Percentiles rank a stretch among this genome's conserved stretches.
These are phyloP conservation scores for Heteromurus nitidus DNA, from an alignment of 2,888 invertebrate species.

Conservation along the genomic window DNA sequence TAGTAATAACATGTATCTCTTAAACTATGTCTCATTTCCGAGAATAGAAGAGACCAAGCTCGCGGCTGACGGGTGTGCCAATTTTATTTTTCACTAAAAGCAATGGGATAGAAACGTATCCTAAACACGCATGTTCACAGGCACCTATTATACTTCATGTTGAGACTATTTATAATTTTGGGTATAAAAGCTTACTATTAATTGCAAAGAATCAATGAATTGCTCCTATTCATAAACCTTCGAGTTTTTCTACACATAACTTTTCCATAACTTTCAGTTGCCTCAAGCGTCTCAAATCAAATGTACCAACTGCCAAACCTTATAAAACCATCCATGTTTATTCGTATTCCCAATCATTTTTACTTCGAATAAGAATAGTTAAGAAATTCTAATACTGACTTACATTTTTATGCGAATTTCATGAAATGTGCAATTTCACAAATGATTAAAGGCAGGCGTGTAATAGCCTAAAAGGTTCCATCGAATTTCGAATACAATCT, in stretches of 20 bases:
- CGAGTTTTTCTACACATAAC: background rate
- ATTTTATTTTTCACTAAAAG: background rate
- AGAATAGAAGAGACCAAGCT: background rate
- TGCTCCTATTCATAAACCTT: background rate
- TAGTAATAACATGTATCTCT: too few relatives aligned
- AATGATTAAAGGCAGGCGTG: too few relatives aligned
- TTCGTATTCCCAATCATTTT: background rate
- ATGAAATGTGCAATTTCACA: too few relatives aligned
- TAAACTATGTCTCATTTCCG: too few relatives aligned
- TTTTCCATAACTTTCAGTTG: background rate
- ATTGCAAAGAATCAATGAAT: background rate
- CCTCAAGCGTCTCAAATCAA: background rate
- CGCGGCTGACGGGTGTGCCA: background rate
- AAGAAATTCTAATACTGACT: too few relatives aligned
- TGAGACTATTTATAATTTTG: too few relatives aligned
- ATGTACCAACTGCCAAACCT: background rate
- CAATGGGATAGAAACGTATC: background rate
- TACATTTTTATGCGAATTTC: too few relatives aligned
- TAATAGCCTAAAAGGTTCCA: too few relatives aligned
- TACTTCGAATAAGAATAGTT: background rate
- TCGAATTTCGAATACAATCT: too few relatives aligned
- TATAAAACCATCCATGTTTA: background rate
- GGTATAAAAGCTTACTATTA: background rate
- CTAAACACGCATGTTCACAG: background rate
- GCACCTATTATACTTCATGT: background rate